Percentiles rank a stretch among this genome's conserved stretches.
Evolutionary conservation across 2,113 vertebrate genomes (phyloP).

Genomic region (Microtus pennsylvanicus): DNA sequence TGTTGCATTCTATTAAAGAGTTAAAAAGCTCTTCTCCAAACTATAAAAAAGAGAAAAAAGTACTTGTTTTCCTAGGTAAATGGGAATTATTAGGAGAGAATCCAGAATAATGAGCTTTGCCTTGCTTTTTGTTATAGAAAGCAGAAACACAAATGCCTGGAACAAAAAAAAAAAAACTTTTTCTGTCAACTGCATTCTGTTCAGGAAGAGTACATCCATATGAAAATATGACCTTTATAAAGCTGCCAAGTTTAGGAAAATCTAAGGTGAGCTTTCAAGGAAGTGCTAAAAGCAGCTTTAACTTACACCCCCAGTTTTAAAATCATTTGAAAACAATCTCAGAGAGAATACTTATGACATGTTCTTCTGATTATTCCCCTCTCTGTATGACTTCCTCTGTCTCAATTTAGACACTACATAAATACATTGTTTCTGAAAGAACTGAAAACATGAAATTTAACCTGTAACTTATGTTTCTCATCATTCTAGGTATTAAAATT

Average conservation of each 20-base stretch:
- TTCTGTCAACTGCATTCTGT: constrained; percentile 61
- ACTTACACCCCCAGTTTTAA: constrained; percentile 44
- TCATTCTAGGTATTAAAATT: constrained; percentile 48
- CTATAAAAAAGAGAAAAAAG: background rate
- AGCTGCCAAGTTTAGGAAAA: constrained; percentile 65
- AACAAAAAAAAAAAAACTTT: constrained; percentile 62
- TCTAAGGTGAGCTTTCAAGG: constrained; percentile 31
- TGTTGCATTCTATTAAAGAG: constrained; percentile 12
- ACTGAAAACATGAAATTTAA: constrained; percentile 29
- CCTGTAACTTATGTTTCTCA: background rate
- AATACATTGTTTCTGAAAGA: constrained; percentile 1
- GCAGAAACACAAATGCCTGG: constrained; percentile 54
- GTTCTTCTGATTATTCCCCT: constrained; percentile 42
- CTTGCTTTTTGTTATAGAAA: constrained; percentile 63
- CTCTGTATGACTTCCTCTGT: constrained; percentile 26
- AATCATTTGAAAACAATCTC: constrained; percentile 61
- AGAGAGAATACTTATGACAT: constrained; percentile 39
- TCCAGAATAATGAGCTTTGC: constrained; percentile 54
- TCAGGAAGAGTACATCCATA: constrained; percentile 49
- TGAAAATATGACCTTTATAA: constrained; percentile 60
- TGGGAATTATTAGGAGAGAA: constrained; percentile 58
- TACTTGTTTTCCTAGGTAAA: constrained; percentile 60
- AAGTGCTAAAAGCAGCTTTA: constrained; percentile 72
- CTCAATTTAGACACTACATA: constrained; percentile 30
- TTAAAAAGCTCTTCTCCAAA: constrained; percentile 46